Evolutionary conservation across 2,797 vertebrate genomes (phyloP).

Genomic region (Strix occidentalis): DNA sequence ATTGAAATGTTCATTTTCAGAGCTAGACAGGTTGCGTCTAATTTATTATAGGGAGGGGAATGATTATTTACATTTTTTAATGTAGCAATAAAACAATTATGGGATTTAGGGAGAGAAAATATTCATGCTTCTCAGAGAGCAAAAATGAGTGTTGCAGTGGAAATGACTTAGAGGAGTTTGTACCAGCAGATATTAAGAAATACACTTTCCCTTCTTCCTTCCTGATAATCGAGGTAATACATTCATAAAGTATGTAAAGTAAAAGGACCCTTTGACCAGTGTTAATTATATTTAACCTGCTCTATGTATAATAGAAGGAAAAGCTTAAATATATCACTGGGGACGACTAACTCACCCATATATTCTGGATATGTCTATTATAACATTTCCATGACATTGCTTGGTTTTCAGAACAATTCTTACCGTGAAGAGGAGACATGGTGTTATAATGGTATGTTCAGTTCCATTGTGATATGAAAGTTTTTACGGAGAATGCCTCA

Average conservation of each 20-base stretch:
- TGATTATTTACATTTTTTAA: slow-evolving; percentile 85
- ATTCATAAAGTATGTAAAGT: neutral
- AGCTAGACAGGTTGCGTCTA: slow-evolving; percentile 85
- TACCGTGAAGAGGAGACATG: neutral
- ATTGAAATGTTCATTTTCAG: slow-evolving; percentile 95
- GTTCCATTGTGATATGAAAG: slow-evolving; percentile 61
- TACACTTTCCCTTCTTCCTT: neutral
- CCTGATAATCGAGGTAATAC: slow-evolving; percentile 31
- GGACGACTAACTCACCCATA: neutral
- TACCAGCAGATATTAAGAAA: slow-evolving; percentile 15
- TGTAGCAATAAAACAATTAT: slow-evolving; percentile 75
- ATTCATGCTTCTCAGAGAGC: slow-evolving; percentile 4
- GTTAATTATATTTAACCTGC: slow-evolving; percentile 8
- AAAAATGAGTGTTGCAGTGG: neutral
- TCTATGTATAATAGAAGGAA: neutral
- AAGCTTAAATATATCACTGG: neutral
- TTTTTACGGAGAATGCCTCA: slow-evolving; percentile 62
- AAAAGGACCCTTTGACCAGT: neutral
- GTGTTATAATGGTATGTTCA: slow-evolving; percentile 26
- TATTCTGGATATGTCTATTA: slow-evolving; percentile 55
- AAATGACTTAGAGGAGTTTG: neutral
- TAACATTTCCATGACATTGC: slow-evolving; percentile 48
- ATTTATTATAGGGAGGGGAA: slow-evolving; percentile 78
- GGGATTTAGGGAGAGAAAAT: slow-evolving; percentile 37
- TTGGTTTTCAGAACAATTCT: slow-evolving; percentile 5